A percentile compares a stretch with the other conserved stretches of the same genome.
Conservation (phyloP, 2,797 vertebrate genomes). For the Catamblyrhynchus diadema region DNA sequence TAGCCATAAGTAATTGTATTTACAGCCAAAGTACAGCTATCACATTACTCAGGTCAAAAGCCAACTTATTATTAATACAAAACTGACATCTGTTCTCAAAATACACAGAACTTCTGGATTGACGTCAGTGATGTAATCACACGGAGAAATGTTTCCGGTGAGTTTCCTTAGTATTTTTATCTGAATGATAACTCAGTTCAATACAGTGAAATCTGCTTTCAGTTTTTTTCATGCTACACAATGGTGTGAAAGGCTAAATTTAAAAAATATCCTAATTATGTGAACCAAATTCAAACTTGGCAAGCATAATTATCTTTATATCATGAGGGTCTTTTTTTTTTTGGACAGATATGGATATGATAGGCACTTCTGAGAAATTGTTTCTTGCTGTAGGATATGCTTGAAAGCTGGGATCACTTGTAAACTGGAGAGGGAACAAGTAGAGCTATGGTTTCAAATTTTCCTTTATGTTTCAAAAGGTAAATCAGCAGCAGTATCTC, state of each 20-base stretch:
- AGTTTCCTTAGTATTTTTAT: slow-evolving; percentile 34
- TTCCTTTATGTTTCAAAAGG: not conserved
- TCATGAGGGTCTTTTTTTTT: not conserved
- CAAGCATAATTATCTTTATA: not conserved
- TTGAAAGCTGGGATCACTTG: not conserved
- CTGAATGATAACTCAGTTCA: slow-evolving; percentile 13
- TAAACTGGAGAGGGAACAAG: not conserved
- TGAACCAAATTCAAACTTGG: not conserved
- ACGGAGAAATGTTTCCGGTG: not conserved
- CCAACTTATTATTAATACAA: slow-evolving; percentile 64
- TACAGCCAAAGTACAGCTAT: slow-evolving; percentile 38
- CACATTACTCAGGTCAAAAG: slow-evolving; percentile 58
- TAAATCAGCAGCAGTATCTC: not conserved
- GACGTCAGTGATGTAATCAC: slow-evolving; percentile 66
- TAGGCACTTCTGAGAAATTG: not conserved
- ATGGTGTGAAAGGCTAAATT: not conserved
- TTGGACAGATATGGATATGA: not conserved
- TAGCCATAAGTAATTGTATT: slow-evolving; percentile 52
- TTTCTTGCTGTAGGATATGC: not conserved
- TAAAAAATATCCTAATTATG: not conserved
- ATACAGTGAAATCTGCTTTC: not conserved
- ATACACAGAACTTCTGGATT: slow-evolving; percentile 53
- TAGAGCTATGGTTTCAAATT: not conserved
- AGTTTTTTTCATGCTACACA: not conserved
- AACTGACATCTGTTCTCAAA: slow-evolving; percentile 64